Conservation (phyloP, 1,140 invertebrate species). For the Venustaconcha ellipsiformis region DNA sequence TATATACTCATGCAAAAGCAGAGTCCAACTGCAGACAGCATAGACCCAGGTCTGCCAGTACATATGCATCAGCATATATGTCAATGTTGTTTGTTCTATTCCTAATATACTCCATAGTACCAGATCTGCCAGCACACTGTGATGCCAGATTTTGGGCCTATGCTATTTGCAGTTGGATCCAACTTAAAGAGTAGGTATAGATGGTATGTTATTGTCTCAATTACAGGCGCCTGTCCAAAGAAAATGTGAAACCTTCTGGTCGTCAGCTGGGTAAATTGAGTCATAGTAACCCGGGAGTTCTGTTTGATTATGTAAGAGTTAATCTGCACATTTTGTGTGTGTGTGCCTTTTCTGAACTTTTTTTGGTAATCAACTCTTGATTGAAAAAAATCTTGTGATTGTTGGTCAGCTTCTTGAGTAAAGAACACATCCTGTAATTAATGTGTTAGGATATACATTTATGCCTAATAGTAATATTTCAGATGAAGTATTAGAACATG, state of each 20-base stretch:
- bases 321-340: neutral
- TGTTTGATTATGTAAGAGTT: slow-evolving; percentile 92
- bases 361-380: too few relatives aligned
- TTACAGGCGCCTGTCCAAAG: slow-evolving; percentile 88
- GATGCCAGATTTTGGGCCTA: neutral
- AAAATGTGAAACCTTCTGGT: slow-evolving; percentile 97
- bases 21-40: too few relatives aligned
- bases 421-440: too few relatives aligned
- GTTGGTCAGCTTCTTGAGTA: too few relatives aligned
- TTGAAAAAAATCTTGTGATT: too few relatives aligned
- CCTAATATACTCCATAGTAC: neutral
- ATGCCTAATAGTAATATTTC: too few relatives aligned
- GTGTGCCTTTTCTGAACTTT: neutral
- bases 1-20: too few relatives aligned
- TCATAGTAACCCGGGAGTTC: slow-evolving; percentile 92
- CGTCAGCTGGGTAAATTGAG: slow-evolving; percentile 96
- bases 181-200: neutral
- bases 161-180: neutral
- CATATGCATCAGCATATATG: too few relatives aligned
- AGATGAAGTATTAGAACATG: too few relatives aligned
- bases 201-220: slow-evolving; percentile 7
- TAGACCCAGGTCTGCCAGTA: too few relatives aligned
- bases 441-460: too few relatives aligned
- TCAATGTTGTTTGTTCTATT: neutral
- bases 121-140: neutral